Evolutionary conservation across 2,888 invertebrate genomes (phyloP), one percentile per base, ranked within the genome.

Genomic region (Pachliopta kotzebuea): DNA sequence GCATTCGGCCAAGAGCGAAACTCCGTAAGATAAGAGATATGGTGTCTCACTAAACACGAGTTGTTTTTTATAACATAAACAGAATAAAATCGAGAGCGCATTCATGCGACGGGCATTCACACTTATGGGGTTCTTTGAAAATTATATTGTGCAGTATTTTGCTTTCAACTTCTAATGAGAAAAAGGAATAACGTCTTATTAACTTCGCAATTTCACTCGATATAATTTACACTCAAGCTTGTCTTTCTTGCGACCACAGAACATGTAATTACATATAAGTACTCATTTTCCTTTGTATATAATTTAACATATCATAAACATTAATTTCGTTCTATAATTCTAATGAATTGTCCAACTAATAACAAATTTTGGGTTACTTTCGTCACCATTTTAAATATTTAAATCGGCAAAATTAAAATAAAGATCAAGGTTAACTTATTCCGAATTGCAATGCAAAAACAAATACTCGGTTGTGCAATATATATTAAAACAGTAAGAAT

Each of bases 1-100:
- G 67, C 70, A 69, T 58, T 67, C 70, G 72, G 69, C 71, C 71
- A 72, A 72, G 67, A 68, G 62, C 65, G 53, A 55, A 66, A 49
- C 55, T 50, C 11, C 29, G 31, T 49, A 54, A 20, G 45, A 18
- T 37, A 50, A 24, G 21, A 17, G 18, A 20, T 58, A 29, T 17
- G 45, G 18, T 18, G 53, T 45, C n/a, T 21, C 50, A 52, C 18
- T 42, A 42, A 21, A 42, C 11, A 37, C 45, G 55, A 45, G 45
- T 18, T 1, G 18, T 45, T 45, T 45, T 45, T 45, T n/a, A 45
- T n/a, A 45, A n/a, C 45, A n/a, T 45, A 18, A n/a, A 45, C 45
- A 4, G 4, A 8, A 2, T n/a, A 1, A n/a, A n/a, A 45, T 2
- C 14, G 14, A 37, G 37, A 37, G 11, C 14, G 14, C 3, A 14